phyloP scores from a whole-genome alignment of 2,797 vertebrate species.

The Ptychobarbus kaznakovi region DNA sequence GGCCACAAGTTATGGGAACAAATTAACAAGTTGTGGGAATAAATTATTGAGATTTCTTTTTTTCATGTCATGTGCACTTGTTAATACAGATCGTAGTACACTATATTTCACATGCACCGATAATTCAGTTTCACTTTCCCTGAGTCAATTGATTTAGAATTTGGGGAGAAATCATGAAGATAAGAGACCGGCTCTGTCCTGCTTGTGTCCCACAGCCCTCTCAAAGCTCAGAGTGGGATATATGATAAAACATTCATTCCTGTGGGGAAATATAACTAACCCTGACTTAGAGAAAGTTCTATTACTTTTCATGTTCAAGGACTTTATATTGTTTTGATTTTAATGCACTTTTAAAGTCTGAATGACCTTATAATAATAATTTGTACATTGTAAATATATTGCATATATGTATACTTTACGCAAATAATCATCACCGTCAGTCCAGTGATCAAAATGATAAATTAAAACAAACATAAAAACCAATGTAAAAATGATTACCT shows the following conservation, averaged over 20 bases:
- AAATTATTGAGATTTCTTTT: no score
- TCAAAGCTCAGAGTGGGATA: not conserved
- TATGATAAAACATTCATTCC: not conserved
- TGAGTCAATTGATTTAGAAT: not conserved
- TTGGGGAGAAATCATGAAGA: not conserved
- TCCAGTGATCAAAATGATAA: not conserved
- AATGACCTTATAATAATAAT: not conserved
- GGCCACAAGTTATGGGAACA: no score
- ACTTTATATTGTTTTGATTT: not conserved
- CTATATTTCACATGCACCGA: not conserved
- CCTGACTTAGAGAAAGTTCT: not conserved
- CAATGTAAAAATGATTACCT: slow-evolving; percentile 76
- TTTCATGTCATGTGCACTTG: not conserved
- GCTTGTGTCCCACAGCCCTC: not conserved
- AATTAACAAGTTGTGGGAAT: no score
- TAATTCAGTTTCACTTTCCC: not conserved
- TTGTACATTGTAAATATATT: not conserved
- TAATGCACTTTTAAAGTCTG: not conserved
- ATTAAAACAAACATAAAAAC: not conserved
- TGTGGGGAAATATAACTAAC: not conserved
- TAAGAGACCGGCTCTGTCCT: not conserved
- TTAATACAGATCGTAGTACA: not conserved
- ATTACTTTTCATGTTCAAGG: not conserved
- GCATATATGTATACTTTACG: not conserved
- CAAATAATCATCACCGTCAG: not conserved